Percentiles rank a stretch among this genome's conserved stretches.
Conservation (phyloP, 2,113 vertebrate species). For the Mormoops blainvillei region DNA sequence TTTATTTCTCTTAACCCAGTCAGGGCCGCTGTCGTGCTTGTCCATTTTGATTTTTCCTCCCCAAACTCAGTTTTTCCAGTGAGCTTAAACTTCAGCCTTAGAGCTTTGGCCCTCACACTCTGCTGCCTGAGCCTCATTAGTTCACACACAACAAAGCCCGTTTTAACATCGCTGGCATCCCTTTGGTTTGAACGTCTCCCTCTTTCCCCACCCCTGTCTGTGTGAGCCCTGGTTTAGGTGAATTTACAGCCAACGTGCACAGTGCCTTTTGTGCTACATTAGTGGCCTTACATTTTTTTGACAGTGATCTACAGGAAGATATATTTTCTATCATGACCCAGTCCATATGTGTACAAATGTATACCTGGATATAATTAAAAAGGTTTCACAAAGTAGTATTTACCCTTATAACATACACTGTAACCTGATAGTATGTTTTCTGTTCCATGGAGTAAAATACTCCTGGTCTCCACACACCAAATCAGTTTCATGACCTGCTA, state of each 20-base stretch:
- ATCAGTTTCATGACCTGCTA: background rate
- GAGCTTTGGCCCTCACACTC: background rate
- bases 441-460: background rate
- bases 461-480: background rate
- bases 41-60: background rate
- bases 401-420: background rate
- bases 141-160: accelerated
- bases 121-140: background rate
- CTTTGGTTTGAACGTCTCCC: background rate
- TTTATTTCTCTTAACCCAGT: background rate
- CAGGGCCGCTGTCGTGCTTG: background rate
- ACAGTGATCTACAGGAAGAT: background rate
- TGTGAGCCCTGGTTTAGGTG: background rate
- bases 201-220: background rate
- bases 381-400: background rate
- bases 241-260: background rate
- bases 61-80: background rate
- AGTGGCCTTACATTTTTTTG: background rate
- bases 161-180: accelerated
- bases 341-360: too few species aligned
- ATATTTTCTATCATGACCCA: background rate
- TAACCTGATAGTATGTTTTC: background rate
- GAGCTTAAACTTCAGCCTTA: background rate
- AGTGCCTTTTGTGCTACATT: background rate
- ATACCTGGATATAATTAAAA: background rate